These are phyloP conservation scores for Sardinella longiceps DNA, from an alignment of 2,797 vertebrate species.

Conservation along the genomic window DNA sequence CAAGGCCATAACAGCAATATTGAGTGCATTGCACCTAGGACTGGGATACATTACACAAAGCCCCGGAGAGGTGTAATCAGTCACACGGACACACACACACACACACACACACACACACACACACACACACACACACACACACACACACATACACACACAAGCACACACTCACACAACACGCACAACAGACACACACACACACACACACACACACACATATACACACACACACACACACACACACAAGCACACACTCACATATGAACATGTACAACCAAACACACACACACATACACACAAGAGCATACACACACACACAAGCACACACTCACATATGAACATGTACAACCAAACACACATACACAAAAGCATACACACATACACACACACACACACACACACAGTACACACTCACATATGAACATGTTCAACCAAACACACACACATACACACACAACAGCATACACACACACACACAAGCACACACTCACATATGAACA, in stretches of 20 bases:
- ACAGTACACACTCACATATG: neutral
- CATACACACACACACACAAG: too few relatives aligned
- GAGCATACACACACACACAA: neutral
- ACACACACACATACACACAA: neutral
- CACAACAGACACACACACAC: neutral
- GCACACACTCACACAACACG: neutral
- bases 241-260: neutral
- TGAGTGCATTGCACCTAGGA: slow-evolving; percentile 1
- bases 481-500: neutral
- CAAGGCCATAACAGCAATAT: neutral
- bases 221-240: neutral
- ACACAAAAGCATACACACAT: neutral
- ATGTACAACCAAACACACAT: neutral
- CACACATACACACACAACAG: too few relatives aligned
- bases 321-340: neutral
- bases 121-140: neutral
- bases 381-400: neutral
- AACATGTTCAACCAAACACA: too few relatives aligned
- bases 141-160: neutral
- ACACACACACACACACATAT: neutral
- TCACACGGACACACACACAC: neutral
- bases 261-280: neutral
- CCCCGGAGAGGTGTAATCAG: neutral
- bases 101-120: neutral
- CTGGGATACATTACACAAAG: neutral